Percentiles rank a stretch among this genome's conserved stretches.
phyloP scores from a whole-genome alignment of 1,140 invertebrate species.

The Oreohelix idahoensis region DNA sequence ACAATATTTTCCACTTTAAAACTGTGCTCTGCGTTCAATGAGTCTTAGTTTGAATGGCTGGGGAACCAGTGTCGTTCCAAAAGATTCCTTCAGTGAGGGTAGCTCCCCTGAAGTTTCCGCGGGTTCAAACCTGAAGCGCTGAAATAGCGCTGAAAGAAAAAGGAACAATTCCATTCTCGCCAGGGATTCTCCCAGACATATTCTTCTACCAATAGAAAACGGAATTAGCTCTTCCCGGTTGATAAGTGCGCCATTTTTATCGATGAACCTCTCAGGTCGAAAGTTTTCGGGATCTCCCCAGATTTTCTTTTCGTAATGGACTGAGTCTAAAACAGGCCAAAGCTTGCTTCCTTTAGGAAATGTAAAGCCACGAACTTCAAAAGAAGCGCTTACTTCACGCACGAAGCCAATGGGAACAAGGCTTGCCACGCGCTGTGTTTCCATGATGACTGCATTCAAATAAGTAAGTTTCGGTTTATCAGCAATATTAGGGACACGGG shows the following conservation, averaged over 20 bases:
- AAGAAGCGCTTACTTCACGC: neutral
- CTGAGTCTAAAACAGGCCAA: neutral
- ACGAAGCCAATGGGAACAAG: neutral
- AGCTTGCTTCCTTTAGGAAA: neutral
- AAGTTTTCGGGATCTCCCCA: conserved; percentile 8
- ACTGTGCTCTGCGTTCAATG: neutral
- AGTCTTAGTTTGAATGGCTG: conserved; percentile 3
- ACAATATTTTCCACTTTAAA: too few relatives aligned
- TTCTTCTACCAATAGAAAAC: neutral
- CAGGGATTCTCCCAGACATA: neutral
- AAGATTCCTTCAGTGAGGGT: neutral
- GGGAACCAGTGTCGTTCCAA: neutral
- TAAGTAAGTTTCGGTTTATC: neutral
- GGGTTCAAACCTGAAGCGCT: neutral
- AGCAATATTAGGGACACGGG: neutral
- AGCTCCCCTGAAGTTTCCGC: neutral
- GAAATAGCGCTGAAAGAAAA: neutral
- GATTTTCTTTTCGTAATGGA: neutral
- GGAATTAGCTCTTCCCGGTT: neutral
- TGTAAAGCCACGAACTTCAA: neutral
- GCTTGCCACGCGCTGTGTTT: neutral
- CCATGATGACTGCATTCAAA: conserved; percentile 5
- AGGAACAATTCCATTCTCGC: neutral
- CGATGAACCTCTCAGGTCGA: neutral
- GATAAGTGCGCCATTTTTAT: neutral